These are phyloP conservation scores for Chorisops tibialis DNA, from an alignment of 2,888 invertebrate genomes.

Conservation along the genomic window DNA sequence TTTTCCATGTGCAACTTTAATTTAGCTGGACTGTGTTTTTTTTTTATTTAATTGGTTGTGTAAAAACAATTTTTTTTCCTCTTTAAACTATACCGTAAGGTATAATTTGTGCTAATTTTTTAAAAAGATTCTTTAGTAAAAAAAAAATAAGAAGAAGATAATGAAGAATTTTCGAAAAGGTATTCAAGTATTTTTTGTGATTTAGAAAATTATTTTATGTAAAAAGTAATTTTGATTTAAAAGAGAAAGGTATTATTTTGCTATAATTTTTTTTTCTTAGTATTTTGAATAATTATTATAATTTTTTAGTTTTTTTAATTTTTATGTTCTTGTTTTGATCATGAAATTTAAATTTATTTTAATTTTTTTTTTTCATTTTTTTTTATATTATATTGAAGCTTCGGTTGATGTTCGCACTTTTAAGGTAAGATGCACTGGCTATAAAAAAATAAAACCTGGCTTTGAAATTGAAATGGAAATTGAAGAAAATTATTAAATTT, in stretches of 20 bases:
- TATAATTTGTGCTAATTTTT: background rate
- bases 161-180: background rate
- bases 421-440: conserved; percentile 38
- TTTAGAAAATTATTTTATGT: too few species aligned
- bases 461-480: conserved; percentile 19
- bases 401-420: conserved; percentile 36
- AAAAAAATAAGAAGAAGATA: background rate
- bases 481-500: background rate
- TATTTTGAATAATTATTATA: conserved; percentile 21
- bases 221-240: background rate
- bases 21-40: too few species aligned
- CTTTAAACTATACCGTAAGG: background rate
- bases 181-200: too few species aligned
- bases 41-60: too few species aligned
- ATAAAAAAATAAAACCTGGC: conserved; percentile 22
- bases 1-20: too few species aligned
- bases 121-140: too few species aligned
- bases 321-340: conserved; percentile 8
- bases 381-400: conserved; percentile 33
- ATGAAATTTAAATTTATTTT: conserved; percentile 8
- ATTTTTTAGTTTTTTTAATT: conserved; percentile 5
- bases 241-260: conserved; percentile 20
- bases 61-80: background rate
- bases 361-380: conserved; percentile 12
- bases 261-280: conserved; percentile 18